Conservation (phyloP, 2,888 invertebrate genomes). For the Linnaemya vulpina region DNA sequence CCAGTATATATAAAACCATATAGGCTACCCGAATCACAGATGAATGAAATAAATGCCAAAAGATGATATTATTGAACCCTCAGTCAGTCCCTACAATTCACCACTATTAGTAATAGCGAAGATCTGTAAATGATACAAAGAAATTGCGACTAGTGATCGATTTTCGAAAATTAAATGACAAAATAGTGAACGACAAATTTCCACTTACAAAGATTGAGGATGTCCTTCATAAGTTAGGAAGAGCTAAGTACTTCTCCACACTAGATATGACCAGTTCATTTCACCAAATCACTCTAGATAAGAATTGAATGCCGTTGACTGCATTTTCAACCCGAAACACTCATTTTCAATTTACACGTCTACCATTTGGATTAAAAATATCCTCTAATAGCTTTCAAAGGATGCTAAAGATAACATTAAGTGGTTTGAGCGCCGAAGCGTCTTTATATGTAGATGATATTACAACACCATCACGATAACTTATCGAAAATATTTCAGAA, state of each 20-base stretch:
- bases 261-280: conserved; percentile 11
- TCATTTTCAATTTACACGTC: neutral
- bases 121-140: neutral
- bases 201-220: neutral
- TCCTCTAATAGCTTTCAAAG: neutral
- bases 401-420: no score
- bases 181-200: neutral
- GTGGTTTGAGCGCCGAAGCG: no score
- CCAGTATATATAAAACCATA: conserved; percentile 5
- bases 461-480: neutral
- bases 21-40: neutral
- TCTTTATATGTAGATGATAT: no score
- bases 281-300: neutral
- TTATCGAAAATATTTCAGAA: neutral
- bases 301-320: neutral
- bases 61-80: neutral
- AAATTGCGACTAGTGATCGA: neutral
- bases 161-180: neutral
- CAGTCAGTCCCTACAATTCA: neutral
- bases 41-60: neutral
- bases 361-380: no score
- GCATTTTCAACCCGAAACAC: neutral
- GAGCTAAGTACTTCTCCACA: no score
- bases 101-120: neutral
- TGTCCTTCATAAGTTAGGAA: neutral